Conservation (phyloP, 2,888 invertebrate species). For the Terebella lapidaria region DNA sequence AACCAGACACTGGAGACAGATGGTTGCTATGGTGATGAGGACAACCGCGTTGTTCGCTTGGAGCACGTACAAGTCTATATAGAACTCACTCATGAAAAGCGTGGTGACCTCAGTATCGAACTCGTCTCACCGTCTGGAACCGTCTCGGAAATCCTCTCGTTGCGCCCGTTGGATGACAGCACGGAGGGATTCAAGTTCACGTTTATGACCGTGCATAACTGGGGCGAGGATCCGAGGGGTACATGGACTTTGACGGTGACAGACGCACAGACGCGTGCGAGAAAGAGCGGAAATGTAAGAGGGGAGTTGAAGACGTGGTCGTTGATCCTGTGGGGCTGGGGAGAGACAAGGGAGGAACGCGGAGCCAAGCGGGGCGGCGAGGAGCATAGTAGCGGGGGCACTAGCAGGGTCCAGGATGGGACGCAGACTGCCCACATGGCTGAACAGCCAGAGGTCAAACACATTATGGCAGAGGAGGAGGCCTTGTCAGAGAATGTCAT, state of each 20-base stretch:
- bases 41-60: slow-evolving; percentile 28
- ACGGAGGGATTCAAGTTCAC: slow-evolving; percentile 35
- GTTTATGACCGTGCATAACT: slow-evolving; percentile 48
- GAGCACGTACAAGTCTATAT: slow-evolving; percentile 45
- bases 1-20: slow-evolving; percentile 22
- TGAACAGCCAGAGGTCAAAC: neutral
- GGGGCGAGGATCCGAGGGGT: slow-evolving; percentile 45
- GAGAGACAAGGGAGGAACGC: slow-evolving; percentile 4
- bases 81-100: slow-evolving; percentile 27
- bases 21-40: slow-evolving; percentile 26
- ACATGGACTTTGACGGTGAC: slow-evolving; percentile 38
- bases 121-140: slow-evolving; percentile 36
- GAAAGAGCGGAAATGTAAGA: too few relatives aligned
- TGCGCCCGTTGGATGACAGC: slow-evolving; percentile 31
- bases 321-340: neutral
- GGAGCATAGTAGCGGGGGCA: neutral
- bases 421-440: neutral
- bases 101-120: slow-evolving; percentile 41
- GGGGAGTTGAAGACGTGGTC: neutral
- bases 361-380: neutral
- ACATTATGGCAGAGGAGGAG: slow-evolving; percentile 9
- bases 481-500: slow-evolving; percentile 6
- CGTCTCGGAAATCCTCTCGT: slow-evolving; percentile 36
- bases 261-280: too few relatives aligned
- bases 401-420: too few relatives aligned